Evolutionary conservation across 2,113 vertebrate genomes (phyloP), one percentile per base, ranked within the genome.

Genomic region (Pongo abelii): DNA sequence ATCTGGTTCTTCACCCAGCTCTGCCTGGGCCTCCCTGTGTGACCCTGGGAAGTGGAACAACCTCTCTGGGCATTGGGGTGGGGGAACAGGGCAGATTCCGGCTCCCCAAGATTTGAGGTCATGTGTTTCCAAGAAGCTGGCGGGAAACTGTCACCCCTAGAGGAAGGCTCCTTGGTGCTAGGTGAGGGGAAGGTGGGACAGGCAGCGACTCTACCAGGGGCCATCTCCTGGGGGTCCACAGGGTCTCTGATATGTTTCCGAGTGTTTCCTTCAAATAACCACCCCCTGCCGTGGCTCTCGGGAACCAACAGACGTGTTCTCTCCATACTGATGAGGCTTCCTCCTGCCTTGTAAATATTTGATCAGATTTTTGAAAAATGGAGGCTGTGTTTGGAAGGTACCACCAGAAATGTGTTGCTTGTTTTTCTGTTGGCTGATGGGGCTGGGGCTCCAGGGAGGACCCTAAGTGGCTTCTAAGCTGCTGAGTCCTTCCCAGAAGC

Each of bases 341-440:
- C 1, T 64, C 59, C 81, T 0, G 1, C 14, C 84, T 46, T 64
- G 84, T 92, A 85, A 81, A 92, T 83, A 90, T 81, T 93, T 97
- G 92, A 90, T 96, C 55, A 52, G 80, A 88, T 72, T 91, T 95
- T 89, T 94, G 94, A 57, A 88, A 92, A 90, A 46, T 3, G 80
- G 46, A 91, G 57, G 38, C 46, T 25, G 46, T 64, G 55, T 91
- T 80, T 35, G 74, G 69, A 84, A 89, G 74, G 57, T 30, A 6
- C 48, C 2, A 0, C 78, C 32, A 18, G 90, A n/a, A 40, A 17
- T 3, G 0, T 2, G 3, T 2, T 11, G 30, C 14, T 61, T 10
- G 52, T 27, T 27, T 38, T 22, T 57, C 27, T 0, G 27, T 4
- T 3, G 55, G 80, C n/a, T 16, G 74, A 10, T 0, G 2, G 75